phyloP scores from a whole-genome alignment of 1,140 invertebrate genomes.

The Drosophila simulans region DNA sequence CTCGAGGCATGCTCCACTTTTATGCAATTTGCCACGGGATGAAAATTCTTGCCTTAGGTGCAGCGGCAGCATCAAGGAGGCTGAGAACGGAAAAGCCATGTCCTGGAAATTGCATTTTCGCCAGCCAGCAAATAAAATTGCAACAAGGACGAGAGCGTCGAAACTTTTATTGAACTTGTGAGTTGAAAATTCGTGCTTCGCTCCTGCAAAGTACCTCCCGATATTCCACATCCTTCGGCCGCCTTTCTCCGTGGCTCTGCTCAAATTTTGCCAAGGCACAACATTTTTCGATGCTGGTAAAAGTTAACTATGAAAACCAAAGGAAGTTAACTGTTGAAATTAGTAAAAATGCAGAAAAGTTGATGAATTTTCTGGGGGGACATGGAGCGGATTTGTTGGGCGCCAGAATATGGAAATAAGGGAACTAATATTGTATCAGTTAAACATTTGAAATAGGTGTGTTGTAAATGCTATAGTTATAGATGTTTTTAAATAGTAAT shows the following conservation, averaged over 20 bases:
- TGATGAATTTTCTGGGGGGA: constrained; percentile 73
- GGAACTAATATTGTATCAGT: neutral
- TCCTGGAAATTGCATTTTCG: constrained; percentile 74
- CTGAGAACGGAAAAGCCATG: constrained; percentile 28
- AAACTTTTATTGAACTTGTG: constrained; percentile 84
- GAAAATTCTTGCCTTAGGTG: constrained; percentile 34
- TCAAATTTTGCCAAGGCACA: constrained; percentile 71
- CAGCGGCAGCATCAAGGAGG: constrained; percentile 22
- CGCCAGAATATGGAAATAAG: neutral
- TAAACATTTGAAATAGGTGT: neutral
- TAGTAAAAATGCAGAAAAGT: constrained; percentile 84
- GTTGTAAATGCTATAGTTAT: no score
- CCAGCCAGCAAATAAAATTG: constrained; percentile 79
- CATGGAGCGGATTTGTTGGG: constrained; percentile 33
- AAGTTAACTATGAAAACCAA: constrained; percentile 84
- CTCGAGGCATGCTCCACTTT: constrained; percentile 30
- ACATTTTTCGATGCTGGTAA: constrained; percentile 82
- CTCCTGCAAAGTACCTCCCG: neutral
- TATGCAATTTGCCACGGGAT: constrained; percentile 35
- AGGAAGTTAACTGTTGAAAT: constrained; percentile 84
- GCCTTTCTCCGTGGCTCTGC: constrained; percentile 6
- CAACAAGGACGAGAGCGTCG: constrained; percentile 57
- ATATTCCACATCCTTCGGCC: constrained; percentile 1
- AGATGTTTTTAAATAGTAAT: no score
- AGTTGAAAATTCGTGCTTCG: constrained; percentile 44